Conservation (phyloP, 2,113 vertebrate genomes). For the Macaca mulatta region DNA sequence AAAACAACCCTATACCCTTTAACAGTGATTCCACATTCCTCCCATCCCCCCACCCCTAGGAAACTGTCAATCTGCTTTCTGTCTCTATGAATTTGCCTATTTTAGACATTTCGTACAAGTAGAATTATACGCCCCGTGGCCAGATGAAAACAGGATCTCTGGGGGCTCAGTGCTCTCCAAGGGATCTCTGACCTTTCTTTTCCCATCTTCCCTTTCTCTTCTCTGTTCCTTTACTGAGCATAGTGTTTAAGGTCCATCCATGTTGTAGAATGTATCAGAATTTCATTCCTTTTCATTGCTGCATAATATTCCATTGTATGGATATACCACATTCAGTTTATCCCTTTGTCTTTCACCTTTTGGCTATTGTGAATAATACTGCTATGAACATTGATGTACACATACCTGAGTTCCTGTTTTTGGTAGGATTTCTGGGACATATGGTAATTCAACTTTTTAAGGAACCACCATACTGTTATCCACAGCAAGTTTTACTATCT, state of each 20-base stretch:
- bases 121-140: fast-evolving
- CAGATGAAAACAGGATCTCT: no score
- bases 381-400: fast-evolving
- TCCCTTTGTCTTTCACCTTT: no score
- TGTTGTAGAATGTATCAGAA: fast-evolving
- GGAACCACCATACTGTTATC: fast-evolving
- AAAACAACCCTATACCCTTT: no score
- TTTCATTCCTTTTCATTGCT: fast-evolving
- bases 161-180: no score
- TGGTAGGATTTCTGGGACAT: fast-evolving
- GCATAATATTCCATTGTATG: fast-evolving
- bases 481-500: background rate
- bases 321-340: fast-evolving
- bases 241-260: fast-evolving
- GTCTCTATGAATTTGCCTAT: background rate
- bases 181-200: no score
- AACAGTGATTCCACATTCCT: fast-evolving
- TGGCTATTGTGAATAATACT: fast-evolving
- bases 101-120: fast-evolving
- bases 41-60: fast-evolving
- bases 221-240: fast-evolving
- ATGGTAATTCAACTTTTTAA: fast-evolving
- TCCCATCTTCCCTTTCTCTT: no score
- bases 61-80: background rate
- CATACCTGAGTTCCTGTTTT: fast-evolving